Base-by-base conservation (phyloP, 2,797 vertebrate species). In the Oryzias dopingdopingensis region DNA sequence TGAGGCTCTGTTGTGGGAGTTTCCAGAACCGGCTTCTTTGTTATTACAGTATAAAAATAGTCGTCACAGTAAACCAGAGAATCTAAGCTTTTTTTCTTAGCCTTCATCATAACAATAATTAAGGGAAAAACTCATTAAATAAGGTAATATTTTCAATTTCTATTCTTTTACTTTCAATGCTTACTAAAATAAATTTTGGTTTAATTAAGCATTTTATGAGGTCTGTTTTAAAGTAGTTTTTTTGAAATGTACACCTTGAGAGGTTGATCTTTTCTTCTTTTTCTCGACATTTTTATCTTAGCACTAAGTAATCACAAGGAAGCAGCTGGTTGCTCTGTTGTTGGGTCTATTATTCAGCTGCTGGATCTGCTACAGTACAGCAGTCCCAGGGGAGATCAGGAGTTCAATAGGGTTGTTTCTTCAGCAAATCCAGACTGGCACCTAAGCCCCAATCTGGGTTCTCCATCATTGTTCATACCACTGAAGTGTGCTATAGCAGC, bases 391-490 rank as follows among this genome's bases (percentile, higher is more conserved):
- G 68, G 76, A 61, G 37, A 51, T 42, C 20, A 52, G 42, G 17
- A 24, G 75, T 61, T 81, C 57, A 67, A 77, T 67, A 64, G 71
- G 49, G 20, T 17, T 43, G 43, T 53, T 48, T 56, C 52, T 29
- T 53, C 44, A 48, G 53, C 61, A 52, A 42, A 52, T 51, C 40
- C 61, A 49, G 29, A 67, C 63, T 49, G 4, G 47, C 1, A 14
- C 60, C 78, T 63, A 62, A 41, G 37, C 56, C 29, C 13, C 45
- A 65, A 61, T 66, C 75, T 70, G 70, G 54, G 47, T 56, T 59
- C 48, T 72, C 84, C 74, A 85, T 82, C 75, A 32, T 24, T 8
- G 14, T 48, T 70, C 56, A 55, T 63, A 82, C 85, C 69, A 17
- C 23, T 24, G 18, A 45, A 43, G 24, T 53, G 59, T 41, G 60